Evolutionary conservation across 2,797 vertebrate genomes (phyloP), one percentile per base, ranked within the genome.

Genomic region (Anabacerthia variegaticeps): DNA sequence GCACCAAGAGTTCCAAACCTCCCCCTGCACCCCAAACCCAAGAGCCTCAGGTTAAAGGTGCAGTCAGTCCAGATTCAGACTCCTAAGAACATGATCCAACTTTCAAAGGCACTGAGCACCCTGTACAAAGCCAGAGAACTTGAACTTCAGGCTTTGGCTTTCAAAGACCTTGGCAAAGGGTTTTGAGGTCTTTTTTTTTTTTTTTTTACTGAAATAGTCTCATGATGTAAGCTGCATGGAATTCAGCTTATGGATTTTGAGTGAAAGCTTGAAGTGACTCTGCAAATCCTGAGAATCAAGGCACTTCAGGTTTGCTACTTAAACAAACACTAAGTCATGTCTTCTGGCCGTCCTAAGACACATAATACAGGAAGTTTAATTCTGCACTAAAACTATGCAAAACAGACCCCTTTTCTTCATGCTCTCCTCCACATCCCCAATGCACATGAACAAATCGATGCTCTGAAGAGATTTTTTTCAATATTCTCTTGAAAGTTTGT

Each of bases 201-300:
- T 49, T 78, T 37, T 63, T 68, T 28, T 0, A 10, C 41, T 51
- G 9, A 75, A 49, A 62, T 18, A 72, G 20, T 28, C n/a, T 59
- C n/a, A 26, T 54, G 62, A 78, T 73, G 41, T 49, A 84, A 96
- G 82, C 46, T 72, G 30, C 10, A 6, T 14, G 49, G 72, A 87
- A 89, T 71, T 89, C 63, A 56, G 46, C 26, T 92, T 52, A 73
- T 1, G 2, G 62, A 34, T 59, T 82, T 48, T 23, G 74, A 48
- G 62, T 69, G 51, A 89, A 87, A 91, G 28, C 36, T 52, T 85
- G 41, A 77, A 91, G 56, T 77, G 82, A 93, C 89, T 82, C 63
- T 63, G 87, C 78, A 94, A 49, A 79, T 77, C 56, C 48, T 49
- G 41, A 89, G 54, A 78, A 69, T 28, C 7, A 30, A 77, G 23